Base-by-base conservation (phyloP, 2,113 vertebrate genomes). In the Melanerpes formicivorus region DNA sequence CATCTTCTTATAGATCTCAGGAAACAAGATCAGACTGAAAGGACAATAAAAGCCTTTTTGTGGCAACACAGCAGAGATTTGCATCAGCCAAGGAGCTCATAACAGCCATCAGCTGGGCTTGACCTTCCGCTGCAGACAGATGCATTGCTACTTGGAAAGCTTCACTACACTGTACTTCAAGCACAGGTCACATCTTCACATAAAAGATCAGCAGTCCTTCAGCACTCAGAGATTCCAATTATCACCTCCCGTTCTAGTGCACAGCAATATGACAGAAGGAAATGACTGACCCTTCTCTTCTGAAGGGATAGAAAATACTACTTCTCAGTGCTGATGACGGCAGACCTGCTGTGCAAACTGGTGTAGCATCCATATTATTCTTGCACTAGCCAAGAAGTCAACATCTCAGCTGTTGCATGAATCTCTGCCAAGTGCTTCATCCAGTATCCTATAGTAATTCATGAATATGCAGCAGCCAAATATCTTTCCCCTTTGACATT, bases 401-500 rank as follows among this genome's bases (percentile, higher is more conserved):
- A 58, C 78, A 88, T 60, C 87, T 95, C 91, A 80, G 89, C 87
- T 95, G 92, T n/a, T 90, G 58, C 59, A 44, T 50, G 87, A 66
- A 74, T 48, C 70, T 76, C 79, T 95, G 93, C 91, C 92, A 94
- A 90, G 82, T 1, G 15, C 59, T 74, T 91, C 75, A 64, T 60
- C 88, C 77, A 30, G 2, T 50, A 63, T 95, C 77, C 79, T 30
- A 1, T 4, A 88, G 84, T 52, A 88, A 66, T 65, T 91, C 91
- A 90, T 90, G 87, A 94, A 95, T 93, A 90, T 67, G 81, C 80
- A 90, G 80, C 66, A 90, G 87, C 80, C 84, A 90, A 83, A 76
- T 84, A 80, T 86, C 66, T 90, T 90, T 32, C 86, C 32, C 65
- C 74, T 96, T 95, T 83, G 87, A 75, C 89, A 77, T 77, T 75